These are phyloP conservation scores for Hedya salicella DNA, from an alignment of 2,888 invertebrate species.

Conservation along the genomic window DNA sequence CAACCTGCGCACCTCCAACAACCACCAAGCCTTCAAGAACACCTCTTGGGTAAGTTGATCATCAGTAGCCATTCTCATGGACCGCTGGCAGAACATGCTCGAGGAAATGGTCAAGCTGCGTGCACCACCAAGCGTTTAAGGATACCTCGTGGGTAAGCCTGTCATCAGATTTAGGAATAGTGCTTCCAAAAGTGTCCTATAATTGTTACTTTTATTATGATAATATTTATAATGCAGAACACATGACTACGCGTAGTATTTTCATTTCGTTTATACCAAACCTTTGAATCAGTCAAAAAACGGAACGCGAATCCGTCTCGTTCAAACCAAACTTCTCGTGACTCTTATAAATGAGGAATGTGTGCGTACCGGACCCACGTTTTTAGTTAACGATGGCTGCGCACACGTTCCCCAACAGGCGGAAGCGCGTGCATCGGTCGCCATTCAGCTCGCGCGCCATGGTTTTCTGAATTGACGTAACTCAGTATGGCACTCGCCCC, in stretches of 20 bases:
- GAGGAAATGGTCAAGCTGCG: slow-evolving; percentile 81
- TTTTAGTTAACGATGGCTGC: slow-evolving; percentile 60
- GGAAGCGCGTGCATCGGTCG: slow-evolving; percentile 65
- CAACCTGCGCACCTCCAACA: slow-evolving; percentile 74
- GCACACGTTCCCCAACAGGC: slow-evolving; percentile 57
- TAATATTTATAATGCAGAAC: too few relatives aligned
- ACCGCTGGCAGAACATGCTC: slow-evolving; percentile 80
- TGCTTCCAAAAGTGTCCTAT: too few relatives aligned
- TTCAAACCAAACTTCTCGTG: too few relatives aligned
- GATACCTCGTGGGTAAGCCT: slow-evolving; percentile 85
- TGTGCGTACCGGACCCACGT: slow-evolving; percentile 46
- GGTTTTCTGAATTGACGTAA: slow-evolving; percentile 55
- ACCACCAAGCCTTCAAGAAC: slow-evolving; percentile 85
- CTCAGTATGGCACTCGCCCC: slow-evolving; percentile 41
- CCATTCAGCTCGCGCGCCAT: slow-evolving; percentile 65
- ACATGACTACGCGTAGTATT: too few relatives aligned
- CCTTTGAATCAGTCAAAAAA: too few relatives aligned
- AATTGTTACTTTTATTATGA: too few relatives aligned
- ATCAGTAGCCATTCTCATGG: slow-evolving; percentile 56
- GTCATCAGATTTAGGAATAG: background rate
- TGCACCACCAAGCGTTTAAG: slow-evolving; percentile 84
- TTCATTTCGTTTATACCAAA: too few relatives aligned
- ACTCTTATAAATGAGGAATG: slow-evolving; percentile 19
- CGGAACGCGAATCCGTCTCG: too few relatives aligned
- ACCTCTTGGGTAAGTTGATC: slow-evolving; percentile 83